Percentiles rank a stretch among this genome's conserved stretches.
Evolutionary conservation across 2,888 invertebrate genomes (phyloP).

Genomic region (Pandemis heparana): DNA sequence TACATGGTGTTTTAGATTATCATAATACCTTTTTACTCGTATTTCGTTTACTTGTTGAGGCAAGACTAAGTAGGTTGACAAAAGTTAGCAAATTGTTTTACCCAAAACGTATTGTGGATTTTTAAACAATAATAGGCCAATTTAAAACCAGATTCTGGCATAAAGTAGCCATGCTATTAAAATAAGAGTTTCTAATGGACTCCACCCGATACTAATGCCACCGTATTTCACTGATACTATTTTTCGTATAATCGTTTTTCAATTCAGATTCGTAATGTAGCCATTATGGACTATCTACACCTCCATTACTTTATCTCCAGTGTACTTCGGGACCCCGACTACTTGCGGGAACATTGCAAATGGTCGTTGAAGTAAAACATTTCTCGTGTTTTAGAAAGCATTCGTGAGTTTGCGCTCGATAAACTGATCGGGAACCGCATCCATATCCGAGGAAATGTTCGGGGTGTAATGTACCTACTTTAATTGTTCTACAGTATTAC

Average conservation of each 20-base stretch:
- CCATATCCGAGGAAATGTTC: slow-evolving; percentile 44
- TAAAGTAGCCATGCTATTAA: neutral
- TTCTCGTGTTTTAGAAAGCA: slow-evolving; percentile 78
- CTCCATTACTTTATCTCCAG: slow-evolving; percentile 50
- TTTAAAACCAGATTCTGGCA: neutral
- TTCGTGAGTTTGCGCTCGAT: slow-evolving; percentile 65
- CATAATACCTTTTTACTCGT: no score
- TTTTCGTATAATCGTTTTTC: slow-evolving; percentile 41
- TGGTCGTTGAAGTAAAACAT: slow-evolving; percentile 78
- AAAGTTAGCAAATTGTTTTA: neutral
- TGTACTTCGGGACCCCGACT: slow-evolving; percentile 51
- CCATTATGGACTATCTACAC: slow-evolving; percentile 43
- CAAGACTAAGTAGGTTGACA: no score
- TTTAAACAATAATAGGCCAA: neutral
- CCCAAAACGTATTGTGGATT: neutral
- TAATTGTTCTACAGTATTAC: neutral
- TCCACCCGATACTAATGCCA: slow-evolving; percentile 26
- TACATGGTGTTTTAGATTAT: no score
- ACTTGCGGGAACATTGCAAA: slow-evolving; percentile 61
- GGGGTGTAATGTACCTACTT: slow-evolving; percentile 35
- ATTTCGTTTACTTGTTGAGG: no score
- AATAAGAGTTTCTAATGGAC: slow-evolving; percentile 29
- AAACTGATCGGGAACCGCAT: slow-evolving; percentile 56
- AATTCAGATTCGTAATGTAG: slow-evolving; percentile 41
- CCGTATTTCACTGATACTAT: slow-evolving; percentile 40